Conservation (phyloP, 1,140 invertebrate genomes). For the Heliconius congener region DNA sequence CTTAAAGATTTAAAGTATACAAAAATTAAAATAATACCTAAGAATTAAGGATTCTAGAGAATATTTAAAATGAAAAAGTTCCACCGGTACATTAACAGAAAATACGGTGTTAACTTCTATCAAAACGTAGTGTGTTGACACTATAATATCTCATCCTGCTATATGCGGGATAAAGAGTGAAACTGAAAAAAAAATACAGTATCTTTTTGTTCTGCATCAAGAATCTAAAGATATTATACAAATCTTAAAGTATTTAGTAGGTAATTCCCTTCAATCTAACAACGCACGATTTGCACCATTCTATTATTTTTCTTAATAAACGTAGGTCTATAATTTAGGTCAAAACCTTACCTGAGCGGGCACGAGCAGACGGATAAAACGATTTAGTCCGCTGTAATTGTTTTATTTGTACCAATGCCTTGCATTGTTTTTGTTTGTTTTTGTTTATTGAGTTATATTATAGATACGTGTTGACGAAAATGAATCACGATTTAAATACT, state of each 20-base stretch:
- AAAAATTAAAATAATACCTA: too few relatives aligned
- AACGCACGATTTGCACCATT: constrained; percentile 41
- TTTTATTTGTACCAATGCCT: constrained; percentile 26
- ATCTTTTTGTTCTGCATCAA: too few relatives aligned
- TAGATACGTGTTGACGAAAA: background rate
- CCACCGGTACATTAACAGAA: too few relatives aligned
- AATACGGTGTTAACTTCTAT: too few relatives aligned
- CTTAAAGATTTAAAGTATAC: too few relatives aligned
- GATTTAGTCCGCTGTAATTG: constrained; percentile 34
- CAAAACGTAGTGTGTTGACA: too few relatives aligned
- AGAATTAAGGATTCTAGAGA: too few relatives aligned
- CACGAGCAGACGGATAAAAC: constrained; percentile 34
- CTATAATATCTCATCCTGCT: too few relatives aligned
- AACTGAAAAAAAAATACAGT: too few relatives aligned
- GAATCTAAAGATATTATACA: too few relatives aligned
- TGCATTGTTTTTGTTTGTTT: background rate
- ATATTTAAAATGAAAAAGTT: too few relatives aligned
- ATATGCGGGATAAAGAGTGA: too few relatives aligned
- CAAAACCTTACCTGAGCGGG: constrained; percentile 27
- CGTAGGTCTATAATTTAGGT: constrained; percentile 31
- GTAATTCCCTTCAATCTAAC: constrained; percentile 40
- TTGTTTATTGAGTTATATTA: background rate
- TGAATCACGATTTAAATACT: background rate
- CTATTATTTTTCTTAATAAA: constrained; percentile 47
- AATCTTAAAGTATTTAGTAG: background rate